phyloP scores from a whole-genome alignment of 92 coral and sea anemone species.

The Phymanthus crucifer region DNA sequence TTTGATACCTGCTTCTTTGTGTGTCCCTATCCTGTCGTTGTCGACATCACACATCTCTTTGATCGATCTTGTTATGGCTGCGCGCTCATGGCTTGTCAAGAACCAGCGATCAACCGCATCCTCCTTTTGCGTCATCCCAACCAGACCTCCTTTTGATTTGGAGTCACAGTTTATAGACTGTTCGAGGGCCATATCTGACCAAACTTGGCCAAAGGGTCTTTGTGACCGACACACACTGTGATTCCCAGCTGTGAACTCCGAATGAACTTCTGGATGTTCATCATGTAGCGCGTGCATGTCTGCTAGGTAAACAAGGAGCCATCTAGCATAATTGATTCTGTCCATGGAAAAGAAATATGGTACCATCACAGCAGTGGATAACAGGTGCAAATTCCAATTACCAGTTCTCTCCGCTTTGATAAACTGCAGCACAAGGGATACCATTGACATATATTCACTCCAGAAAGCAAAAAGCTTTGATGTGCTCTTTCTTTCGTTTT shows the following conservation, averaged over 20 bases:
- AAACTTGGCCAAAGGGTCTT: conserved; percentile 48
- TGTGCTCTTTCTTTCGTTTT: conserved; percentile 30
- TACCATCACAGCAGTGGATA: conserved; percentile 33
- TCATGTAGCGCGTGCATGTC: conserved; percentile 44
- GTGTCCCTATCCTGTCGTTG: conserved; percentile 33
- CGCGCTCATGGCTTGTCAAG: conserved; percentile 28
- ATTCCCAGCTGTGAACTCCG: conserved; percentile 40
- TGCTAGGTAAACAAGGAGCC: conserved; percentile 55
- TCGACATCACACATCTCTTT: conserved; percentile 62
- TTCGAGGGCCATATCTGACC: conserved; percentile 41
- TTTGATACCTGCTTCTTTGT: conserved; percentile 7
- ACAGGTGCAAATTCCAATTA: conserved; percentile 53
- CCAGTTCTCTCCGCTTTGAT: conserved; percentile 58
- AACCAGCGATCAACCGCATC: conserved; percentile 46
- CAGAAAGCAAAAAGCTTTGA: conserved; percentile 53
- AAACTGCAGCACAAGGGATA: conserved; percentile 38
- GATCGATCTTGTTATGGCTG: conserved; percentile 40
- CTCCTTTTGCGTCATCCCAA: conserved; percentile 25
- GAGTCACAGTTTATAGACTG: no score
- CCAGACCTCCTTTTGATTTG: conserved; percentile 24
- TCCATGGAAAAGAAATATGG: conserved; percentile 62
- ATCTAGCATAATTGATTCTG: conserved; percentile 41
- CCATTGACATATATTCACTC: conserved; percentile 48
- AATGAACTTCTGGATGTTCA: conserved; percentile 43
- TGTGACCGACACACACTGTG: conserved; percentile 43